These are phyloP conservation scores for Clitarchus hookeri DNA, from an alignment of 2,888 invertebrate genomes.

Conservation along the genomic window DNA sequence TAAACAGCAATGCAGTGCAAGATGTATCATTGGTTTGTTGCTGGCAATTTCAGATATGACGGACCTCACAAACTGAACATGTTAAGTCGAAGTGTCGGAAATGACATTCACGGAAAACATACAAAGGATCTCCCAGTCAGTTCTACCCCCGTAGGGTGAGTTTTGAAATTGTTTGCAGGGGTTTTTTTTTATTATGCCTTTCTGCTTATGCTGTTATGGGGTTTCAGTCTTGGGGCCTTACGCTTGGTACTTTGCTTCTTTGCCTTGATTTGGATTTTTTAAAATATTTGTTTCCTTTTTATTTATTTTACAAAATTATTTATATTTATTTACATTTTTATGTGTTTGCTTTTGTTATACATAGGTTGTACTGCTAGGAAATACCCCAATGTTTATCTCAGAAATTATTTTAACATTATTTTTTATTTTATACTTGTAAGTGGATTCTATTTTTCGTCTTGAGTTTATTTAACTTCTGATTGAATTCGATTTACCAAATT, in stretches of 20 bases:
- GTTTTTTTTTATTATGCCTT: not conserved
- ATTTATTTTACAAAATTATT: not conserved
- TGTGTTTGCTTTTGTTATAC: no score
- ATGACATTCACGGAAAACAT: not conserved
- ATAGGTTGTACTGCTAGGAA: no score
- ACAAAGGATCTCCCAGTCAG: conserved; percentile 2
- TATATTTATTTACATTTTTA: not conserved
- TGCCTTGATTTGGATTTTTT: not conserved
- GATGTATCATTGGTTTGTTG: conserved; percentile 9
- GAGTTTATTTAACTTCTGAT: no score
- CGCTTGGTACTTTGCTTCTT: not conserved
- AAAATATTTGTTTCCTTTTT: not conserved
- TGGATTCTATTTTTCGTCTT: no score
- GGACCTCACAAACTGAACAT: not conserved
- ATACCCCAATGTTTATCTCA: no score
- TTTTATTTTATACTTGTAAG: no score
- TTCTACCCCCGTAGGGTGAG: conserved; percentile 8
- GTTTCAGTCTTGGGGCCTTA: not conserved
- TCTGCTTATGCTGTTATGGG: not conserved
- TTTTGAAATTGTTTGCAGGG: not conserved
- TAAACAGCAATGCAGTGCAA: not conserved
- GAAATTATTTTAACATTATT: no score
- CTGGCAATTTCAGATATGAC: conserved; percentile 8
- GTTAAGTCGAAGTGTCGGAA: conserved; percentile 1
- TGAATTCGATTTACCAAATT: no score